Conservation (phyloP, 1,140 invertebrate species). For the Caerostris darwini region DNA sequence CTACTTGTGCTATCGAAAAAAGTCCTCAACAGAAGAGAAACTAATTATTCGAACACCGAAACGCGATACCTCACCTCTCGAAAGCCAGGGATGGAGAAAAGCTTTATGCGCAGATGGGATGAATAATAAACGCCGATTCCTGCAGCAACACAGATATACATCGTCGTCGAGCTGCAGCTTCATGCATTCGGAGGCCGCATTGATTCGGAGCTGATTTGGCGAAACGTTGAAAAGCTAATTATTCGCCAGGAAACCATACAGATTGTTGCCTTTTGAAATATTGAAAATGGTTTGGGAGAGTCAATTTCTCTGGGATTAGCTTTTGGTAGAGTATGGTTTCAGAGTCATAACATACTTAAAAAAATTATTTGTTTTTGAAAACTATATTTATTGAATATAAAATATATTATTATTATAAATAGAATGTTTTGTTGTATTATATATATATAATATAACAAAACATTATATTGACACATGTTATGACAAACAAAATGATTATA, state of each 20-base stretch:
- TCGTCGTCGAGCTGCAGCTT: neutral
- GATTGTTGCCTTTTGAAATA: constrained; percentile 17
- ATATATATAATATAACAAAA: no score
- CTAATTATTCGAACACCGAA: constrained; percentile 51
- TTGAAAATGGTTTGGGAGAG: constrained; percentile 23
- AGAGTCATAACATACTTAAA: neutral
- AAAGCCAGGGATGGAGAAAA: neutral
- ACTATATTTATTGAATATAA: no score
- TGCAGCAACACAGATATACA: neutral
- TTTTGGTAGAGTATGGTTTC: neutral
- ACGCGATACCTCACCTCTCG: neutral
- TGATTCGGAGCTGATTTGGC: neutral
- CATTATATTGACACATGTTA: no score
- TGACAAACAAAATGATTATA: no score
- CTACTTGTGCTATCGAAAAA: neutral
- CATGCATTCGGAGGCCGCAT: neutral
- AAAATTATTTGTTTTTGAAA: no score
- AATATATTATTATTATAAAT: no score
- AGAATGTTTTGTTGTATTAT: no score
- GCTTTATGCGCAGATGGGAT: neutral
- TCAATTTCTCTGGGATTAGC: neutral
- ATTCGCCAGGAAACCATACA: neutral
- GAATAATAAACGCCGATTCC: constrained; percentile 30
- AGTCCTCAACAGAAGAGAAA: neutral
- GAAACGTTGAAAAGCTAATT: constrained; percentile 60